Evolutionary conservation across 2,797 vertebrate species (phyloP).

Genomic region (Pelodytes ibericus): DNA sequence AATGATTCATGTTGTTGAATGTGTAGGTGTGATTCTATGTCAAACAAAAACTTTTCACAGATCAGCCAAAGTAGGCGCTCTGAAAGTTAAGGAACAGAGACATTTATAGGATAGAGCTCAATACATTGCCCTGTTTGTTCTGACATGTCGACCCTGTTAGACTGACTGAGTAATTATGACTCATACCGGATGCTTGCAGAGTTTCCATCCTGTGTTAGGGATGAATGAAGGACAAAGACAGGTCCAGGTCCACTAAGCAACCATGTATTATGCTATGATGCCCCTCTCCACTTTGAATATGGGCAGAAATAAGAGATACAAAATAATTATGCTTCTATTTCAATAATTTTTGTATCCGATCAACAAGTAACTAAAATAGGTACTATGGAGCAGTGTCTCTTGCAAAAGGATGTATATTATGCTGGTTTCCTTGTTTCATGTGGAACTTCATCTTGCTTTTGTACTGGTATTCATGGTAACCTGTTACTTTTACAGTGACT

Average conservation of each 20-base stretch:
- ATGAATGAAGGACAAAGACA: neutral
- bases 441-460: too few species aligned
- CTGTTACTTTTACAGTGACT: too few species aligned
- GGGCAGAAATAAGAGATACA: too few species aligned
- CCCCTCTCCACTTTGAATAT: neutral
- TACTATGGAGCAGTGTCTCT: too few species aligned
- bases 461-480: too few species aligned
- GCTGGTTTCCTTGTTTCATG: too few species aligned
- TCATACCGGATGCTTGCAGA: neutral
- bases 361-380: too few species aligned
- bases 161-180: neutral
- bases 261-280: neutral
- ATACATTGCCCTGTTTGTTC: neutral
- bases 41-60: constrained; percentile 49
- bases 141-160: neutral
- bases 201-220: neutral
- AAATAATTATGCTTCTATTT: too few species aligned
- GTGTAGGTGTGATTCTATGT: constrained; percentile 53
- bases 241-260: neutral
- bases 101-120: neutral
- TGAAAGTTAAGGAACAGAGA: constrained; percentile 5
- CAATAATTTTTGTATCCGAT: too few species aligned
- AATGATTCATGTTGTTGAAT: constrained; percentile 52
- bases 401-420: too few species aligned
- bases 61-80: constrained; percentile 32